Base-by-base conservation (phyloP, 2,888 invertebrate species). In the Molanna angustata region DNA sequence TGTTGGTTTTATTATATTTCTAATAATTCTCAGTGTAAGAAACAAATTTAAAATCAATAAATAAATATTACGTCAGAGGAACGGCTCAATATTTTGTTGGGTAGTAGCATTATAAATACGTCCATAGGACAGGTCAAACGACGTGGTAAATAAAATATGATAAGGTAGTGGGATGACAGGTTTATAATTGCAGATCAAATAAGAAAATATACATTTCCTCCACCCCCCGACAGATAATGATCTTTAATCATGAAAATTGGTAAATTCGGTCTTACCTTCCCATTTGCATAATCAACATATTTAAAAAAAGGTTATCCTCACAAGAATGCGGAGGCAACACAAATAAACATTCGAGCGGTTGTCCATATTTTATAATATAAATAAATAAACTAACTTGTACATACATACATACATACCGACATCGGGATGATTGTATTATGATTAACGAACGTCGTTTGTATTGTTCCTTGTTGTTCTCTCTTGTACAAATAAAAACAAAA, bases 201-300 rank as follows among this genome's bases (percentile, higher is more conserved):
- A 55, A 55, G 48, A 49, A 55, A 54, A 54, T 50, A 46, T 55
- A 51, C 45, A 55, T 51, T 55, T 55, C 51, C 47, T 55, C 40
- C 18, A 17, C 16, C 43, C 43, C 32, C 2, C 17, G 18, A 22
- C 18, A 21, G 56, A 56, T 56, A 48, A 56, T 31, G 42, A 56
- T 56, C 56, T 56, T 52, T 52, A 56, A 44, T 49, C 56, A 52
- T 49, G 56, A 49, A 52, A 56, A 56, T 56, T 52, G 52, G 49
- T 46, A 52, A 52, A 52, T 49, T 52, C 48, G 43, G 27, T 13
- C 42, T 44, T 31, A 45, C 49, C 54, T 37, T 31, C 49, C n/a
- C 51, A 54, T 54, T 54, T 54, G 54, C 54, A 54, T 54, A 54
- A 54, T 54, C 50, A 50, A 54, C 44, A 42, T 48, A 52, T 47